Base-by-base conservation (phyloP, 2,888 invertebrate genomes). In the Lamellibrachia satsuma region DNA sequence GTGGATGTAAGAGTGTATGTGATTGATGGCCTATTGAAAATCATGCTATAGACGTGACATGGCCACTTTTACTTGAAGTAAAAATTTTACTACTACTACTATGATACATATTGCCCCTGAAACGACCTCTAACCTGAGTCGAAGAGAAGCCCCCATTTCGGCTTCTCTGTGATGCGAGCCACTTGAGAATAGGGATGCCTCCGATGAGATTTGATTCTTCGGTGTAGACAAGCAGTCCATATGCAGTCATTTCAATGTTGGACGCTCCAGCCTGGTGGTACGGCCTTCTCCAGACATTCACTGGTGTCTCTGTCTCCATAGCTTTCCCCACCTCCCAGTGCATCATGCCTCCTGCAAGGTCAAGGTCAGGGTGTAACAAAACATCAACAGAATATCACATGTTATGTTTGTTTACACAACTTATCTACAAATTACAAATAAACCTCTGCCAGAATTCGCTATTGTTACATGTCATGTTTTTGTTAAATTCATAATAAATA, bases 141-240 rank as follows among this genome's bases (percentile, higher is more conserved):
- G 96, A 96, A 7, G 95, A 93, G 92, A 96, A 96, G 7, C 96
- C 96, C 90, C 96, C 96, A 91, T 95, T 94, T 0, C 98, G 97
- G 95, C 98, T 98, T 93, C 98, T 98, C 92, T 98, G 98, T 57
- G 97, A 97, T 8, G 98, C 97, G 52, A 98, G 96, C 98, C 98
- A 98, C 92, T 97, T 97, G 95, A 98, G 97, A 60, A 98, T 97
- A 0, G 98, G 97, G 52, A 92, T 27, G 7, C 95, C 95, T 15
- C 93, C 94, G 7, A 93, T 93, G 52, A 95, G 93, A 51, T 95
- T 94, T 39, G 95, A 94, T 90, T 94, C 94, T 1, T 93, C 91
- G 1, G 95, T 95, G 92, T 96, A 95, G 3, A 95, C 95, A 91
- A 96, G 94, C 27, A 96, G 94, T 11, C 95, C 96, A 94, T 96